Percentiles rank a stretch among this genome's conserved stretches.
phyloP scores from a whole-genome alignment of 2,113 vertebrate species.

The Indicator indicator region DNA sequence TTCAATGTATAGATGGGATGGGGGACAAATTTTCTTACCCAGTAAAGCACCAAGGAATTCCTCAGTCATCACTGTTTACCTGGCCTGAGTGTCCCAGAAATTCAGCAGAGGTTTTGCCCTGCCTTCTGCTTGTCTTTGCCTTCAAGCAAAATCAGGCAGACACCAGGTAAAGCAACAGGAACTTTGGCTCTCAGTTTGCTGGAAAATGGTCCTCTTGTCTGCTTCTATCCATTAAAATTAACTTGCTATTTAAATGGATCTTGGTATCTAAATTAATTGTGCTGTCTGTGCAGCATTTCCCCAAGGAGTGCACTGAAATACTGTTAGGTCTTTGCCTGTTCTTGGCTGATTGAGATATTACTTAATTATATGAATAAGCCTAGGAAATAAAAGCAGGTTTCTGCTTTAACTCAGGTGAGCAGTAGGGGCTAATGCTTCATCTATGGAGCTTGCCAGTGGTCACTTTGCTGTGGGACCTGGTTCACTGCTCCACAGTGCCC shows the following conservation, averaged over 20 bases:
- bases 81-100: not conserved
- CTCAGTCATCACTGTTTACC: not conserved
- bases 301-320: constrained; percentile 37
- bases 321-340: constrained; percentile 43
- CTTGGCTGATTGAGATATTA: constrained; percentile 58
- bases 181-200: not conserved
- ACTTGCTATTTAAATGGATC: constrained; percentile 50
- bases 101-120: not conserved
- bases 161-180: not conserved
- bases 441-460: not conserved
- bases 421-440: not conserved
- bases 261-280: constrained; percentile 50
- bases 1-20: not conserved
- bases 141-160: not conserved
- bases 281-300: constrained; percentile 14
- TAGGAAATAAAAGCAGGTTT: constrained; percentile 17
- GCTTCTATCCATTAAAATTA: constrained; percentile 24
- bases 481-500: not conserved
- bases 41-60: not conserved
- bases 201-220: not conserved
- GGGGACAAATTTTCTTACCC: not conserved
- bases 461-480: not conserved
- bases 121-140: not conserved
- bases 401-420: not conserved
- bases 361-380: constrained; percentile 46